phyloP scores from a whole-genome alignment of 2,113 vertebrate genomes.

The Hypanus sabinus region DNA sequence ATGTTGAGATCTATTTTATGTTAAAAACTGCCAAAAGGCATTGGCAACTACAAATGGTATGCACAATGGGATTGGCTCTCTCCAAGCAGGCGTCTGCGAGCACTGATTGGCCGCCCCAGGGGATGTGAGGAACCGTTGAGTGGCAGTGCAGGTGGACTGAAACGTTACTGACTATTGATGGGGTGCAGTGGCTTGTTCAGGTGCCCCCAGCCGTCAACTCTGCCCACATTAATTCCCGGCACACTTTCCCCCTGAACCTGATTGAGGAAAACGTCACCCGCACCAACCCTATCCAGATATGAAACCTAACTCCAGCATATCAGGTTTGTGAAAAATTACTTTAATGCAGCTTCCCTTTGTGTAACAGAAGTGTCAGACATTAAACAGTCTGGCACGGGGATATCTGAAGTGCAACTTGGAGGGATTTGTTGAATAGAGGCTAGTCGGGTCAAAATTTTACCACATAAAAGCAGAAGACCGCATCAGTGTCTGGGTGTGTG shows the following conservation, averaged over 20 bases:
- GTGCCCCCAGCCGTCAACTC: not conserved
- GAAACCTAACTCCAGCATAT: slow-evolving; percentile 45
- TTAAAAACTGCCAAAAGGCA: not conserved
- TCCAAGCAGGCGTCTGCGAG: not conserved
- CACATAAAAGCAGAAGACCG: not conserved
- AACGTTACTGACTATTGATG: too few relatives aligned
- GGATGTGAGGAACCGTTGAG: not conserved
- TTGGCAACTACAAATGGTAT: not conserved
- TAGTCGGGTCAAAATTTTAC: not conserved
- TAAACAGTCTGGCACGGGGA: slow-evolving; percentile 41
- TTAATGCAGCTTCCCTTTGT: slow-evolving; percentile 42
- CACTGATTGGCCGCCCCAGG: not conserved
- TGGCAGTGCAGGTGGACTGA: not conserved
- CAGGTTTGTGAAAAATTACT: slow-evolving; percentile 40
- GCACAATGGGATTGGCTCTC: not conserved
- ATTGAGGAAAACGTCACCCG: not conserved
- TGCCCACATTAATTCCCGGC: too few relatives aligned
- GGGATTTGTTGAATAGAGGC: not conserved
- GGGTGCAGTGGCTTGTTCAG: not conserved
- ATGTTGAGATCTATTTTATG: not conserved
- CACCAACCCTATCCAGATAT: not conserved
- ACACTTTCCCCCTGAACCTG: not conserved
- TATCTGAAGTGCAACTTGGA: not conserved
- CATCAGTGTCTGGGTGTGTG: not conserved
- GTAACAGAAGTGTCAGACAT: slow-evolving; percentile 46